Conservation (phyloP, 2,113 vertebrate species). For the Burhinus oedicnemus region DNA sequence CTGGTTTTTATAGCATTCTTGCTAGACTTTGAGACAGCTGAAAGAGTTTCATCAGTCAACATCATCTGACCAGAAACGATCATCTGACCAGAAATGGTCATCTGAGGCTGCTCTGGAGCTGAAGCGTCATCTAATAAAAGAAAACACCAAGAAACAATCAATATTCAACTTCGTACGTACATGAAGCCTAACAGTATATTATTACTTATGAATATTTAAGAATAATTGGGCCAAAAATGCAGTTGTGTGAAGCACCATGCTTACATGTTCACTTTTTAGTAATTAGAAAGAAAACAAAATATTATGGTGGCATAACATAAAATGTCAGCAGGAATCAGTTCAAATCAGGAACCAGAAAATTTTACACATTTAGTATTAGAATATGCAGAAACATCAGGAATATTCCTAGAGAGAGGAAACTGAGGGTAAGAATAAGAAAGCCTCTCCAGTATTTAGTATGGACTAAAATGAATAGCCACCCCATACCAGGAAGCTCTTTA, state of each 20-base stretch:
- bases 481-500: not conserved
- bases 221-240: not conserved
- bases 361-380: not conserved
- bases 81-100: constrained; percentile 45
- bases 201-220: not conserved
- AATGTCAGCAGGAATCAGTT: not conserved
- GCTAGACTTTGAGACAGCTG: constrained; percentile 45
- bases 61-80: constrained; percentile 53
- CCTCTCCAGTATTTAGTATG: not conserved
- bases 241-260: not conserved
- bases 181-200: not conserved
- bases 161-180: not conserved
- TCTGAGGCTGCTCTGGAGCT: constrained; percentile 76
- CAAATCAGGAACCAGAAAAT: not conserved
- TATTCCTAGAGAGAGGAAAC: not conserved
- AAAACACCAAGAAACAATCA: constrained; percentile 15
- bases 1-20: constrained; percentile 51
- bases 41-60: constrained; percentile 27
- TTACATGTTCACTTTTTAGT: not conserved
- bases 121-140: constrained; percentile 78
- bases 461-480: not conserved
- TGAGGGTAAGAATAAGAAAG: not conserved
- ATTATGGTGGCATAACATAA: not conserved
- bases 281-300: not conserved
- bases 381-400: not conserved